Evolutionary conservation across 2,888 invertebrate genomes (phyloP).

Genomic region (Caenorhabditis virilis): DNA sequence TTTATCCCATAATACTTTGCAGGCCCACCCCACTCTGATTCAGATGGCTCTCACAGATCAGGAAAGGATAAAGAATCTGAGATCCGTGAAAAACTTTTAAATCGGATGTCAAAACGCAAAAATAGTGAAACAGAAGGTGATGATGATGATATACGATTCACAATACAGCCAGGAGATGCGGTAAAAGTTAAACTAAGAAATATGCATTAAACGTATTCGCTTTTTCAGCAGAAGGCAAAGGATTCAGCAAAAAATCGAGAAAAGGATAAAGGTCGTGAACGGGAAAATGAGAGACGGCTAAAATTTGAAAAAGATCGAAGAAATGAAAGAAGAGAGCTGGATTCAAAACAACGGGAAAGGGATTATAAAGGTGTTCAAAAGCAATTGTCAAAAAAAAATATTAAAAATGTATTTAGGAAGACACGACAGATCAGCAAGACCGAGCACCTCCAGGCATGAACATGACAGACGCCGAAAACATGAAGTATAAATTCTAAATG

Average conservation of each 20-base stretch:
- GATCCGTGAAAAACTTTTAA: constrained; percentile 25
- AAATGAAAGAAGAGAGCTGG: not conserved
- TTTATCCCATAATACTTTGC: too few relatives aligned
- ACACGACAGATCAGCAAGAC: not conserved
- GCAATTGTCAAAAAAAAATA: too few relatives aligned
- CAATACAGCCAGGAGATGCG: constrained; percentile 47
- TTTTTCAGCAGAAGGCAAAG: constrained; percentile 28
- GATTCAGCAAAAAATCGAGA: constrained; percentile 21
- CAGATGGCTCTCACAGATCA: constrained; percentile 11
- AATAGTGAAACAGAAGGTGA: constrained; percentile 32
- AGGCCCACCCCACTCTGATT: constrained; percentile 22
- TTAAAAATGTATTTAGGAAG: too few relatives aligned
- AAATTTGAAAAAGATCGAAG: not conserved
- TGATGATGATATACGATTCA: constrained; percentile 49
- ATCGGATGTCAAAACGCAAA: constrained; percentile 13
- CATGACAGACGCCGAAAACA: not conserved
- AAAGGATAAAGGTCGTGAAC: constrained; percentile 9
- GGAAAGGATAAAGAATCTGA: constrained; percentile 16
- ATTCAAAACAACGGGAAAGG: not conserved
- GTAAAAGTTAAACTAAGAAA: not conserved
- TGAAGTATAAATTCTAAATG: not conserved
- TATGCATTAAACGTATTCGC: not conserved
- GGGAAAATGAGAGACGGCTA: constrained; percentile 7
- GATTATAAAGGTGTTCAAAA: too few relatives aligned
- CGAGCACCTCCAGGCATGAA: not conserved